A percentile compares a stretch with the other conserved stretches of the same genome.
Evolutionary conservation across 2,888 invertebrate genomes (phyloP).

Genomic region (Cerceris ruficornis): DNA sequence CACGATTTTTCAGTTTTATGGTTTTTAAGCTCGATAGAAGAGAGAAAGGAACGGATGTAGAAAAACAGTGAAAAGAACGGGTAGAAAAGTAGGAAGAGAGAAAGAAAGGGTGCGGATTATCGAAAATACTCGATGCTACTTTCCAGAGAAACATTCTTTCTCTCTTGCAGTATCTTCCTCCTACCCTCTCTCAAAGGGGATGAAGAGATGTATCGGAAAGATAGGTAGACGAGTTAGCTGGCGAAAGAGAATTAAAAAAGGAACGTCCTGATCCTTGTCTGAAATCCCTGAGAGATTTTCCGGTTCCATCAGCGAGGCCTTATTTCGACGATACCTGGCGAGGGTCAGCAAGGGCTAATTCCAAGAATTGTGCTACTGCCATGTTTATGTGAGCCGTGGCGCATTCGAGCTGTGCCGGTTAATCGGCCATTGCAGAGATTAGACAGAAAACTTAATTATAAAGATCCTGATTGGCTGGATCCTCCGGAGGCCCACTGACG

Average conservation of each 20-base stretch:
- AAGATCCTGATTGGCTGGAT: conserved; percentile 78
- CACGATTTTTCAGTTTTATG: no score
- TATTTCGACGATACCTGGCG: conserved; percentile 32
- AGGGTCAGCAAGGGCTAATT: conserved; percentile 61
- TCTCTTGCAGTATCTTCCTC: not conserved
- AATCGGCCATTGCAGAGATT: conserved; percentile 77
- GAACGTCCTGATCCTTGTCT: conserved; percentile 60
- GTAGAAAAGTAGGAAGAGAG: not conserved
- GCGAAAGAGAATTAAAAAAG: conserved; percentile 20
- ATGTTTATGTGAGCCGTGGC: conserved; percentile 68
- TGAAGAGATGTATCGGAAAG: conserved; percentile 22
- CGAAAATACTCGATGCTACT: conserved; percentile 13
- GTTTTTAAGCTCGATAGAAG: no score
- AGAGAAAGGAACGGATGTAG: not conserved
- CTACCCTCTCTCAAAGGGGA: conserved; percentile 10
- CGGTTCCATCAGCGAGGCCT: conserved; percentile 48
- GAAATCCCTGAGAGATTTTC: conserved; percentile 60
- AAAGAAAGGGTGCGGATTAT: conserved; percentile 19
- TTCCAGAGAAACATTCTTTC: conserved; percentile 17
- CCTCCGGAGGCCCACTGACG: conserved; percentile 70
- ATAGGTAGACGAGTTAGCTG: not conserved
- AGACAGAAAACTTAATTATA: conserved; percentile 79
- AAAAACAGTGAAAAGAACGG: not conserved
- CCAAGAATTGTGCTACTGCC: conserved; percentile 67
- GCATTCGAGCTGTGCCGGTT: conserved; percentile 65